A percentile compares a stretch with the other conserved stretches of the same genome.
Evolutionary conservation across 2,888 invertebrate genomes (phyloP).

Genomic region (Molanna angustata): DNA sequence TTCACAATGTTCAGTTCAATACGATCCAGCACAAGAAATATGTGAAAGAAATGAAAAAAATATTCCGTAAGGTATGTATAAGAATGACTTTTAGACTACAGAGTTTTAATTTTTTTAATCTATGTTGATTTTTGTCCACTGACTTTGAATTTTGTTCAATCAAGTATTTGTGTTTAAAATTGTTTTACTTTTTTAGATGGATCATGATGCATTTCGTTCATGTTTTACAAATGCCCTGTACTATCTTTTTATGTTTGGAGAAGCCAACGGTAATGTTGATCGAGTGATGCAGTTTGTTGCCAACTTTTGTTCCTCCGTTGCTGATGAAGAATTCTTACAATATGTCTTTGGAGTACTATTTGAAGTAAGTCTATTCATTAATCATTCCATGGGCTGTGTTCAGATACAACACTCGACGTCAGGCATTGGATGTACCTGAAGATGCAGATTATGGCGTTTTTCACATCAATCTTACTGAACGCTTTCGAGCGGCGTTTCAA

Average conservation of each 20-base stretch:
- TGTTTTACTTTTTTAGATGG: conserved; percentile 46
- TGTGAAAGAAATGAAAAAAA: conserved; percentile 58
- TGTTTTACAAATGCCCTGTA: conserved; percentile 64
- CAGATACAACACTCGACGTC: too few relatives aligned
- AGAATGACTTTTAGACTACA: not conserved
- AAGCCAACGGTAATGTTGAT: conserved; percentile 66
- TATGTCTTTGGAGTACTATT: conserved; percentile 63
- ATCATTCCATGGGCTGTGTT: too few relatives aligned
- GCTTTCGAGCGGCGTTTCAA: too few relatives aligned
- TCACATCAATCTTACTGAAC: too few relatives aligned
- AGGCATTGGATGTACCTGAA: too few relatives aligned
- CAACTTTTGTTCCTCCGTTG: conserved; percentile 63
- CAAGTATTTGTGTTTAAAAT: not conserved
- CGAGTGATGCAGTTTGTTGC: conserved; percentile 68
- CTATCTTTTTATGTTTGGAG: conserved; percentile 62
- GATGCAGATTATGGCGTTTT: too few relatives aligned
- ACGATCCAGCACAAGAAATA: conserved; percentile 65
- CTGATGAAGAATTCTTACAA: conserved; percentile 56
- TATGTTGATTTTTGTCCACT: not conserved
- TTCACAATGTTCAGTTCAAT: conserved; percentile 62
- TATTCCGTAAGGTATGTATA: conserved; percentile 60
- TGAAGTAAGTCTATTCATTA: conserved; percentile 55
- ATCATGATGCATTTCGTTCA: conserved; percentile 58
- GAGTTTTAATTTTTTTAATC: not conserved
- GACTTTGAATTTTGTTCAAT: conserved; percentile 4